Conservation (phyloP, 2,888 invertebrate genomes). For the Amphipyra berbera region DNA sequence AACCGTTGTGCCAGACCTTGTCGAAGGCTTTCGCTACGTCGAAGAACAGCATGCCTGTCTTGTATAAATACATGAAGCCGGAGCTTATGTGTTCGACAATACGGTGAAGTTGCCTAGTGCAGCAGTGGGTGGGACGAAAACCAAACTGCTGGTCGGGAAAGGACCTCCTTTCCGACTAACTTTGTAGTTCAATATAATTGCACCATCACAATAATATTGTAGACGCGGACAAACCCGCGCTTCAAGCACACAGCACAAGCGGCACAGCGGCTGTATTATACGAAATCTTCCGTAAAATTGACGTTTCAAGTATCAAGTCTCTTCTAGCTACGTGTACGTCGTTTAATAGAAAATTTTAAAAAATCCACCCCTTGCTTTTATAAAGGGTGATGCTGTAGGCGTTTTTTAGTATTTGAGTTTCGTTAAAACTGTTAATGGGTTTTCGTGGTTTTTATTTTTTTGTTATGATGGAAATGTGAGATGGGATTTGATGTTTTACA, state of each 20-base stretch:
- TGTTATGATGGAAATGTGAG: background rate
- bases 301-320: conserved; percentile 76
- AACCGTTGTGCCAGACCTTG: too few species aligned
- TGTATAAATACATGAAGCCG: too few species aligned
- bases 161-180: too few species aligned
- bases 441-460: conserved; percentile 35
- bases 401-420: conserved; percentile 44
- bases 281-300: conserved; percentile 87
- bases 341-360: conserved; percentile 75
- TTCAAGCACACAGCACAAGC: conserved; percentile 33
- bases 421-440: conserved; percentile 53
- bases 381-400: conserved; percentile 40
- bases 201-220: conserved; percentile 5
- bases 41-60: too few species aligned
- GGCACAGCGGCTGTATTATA: conserved; percentile 66
- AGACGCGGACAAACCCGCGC: conserved; percentile 34
- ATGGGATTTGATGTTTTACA: conserved; percentile 14
- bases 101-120: too few species aligned
- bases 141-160: too few species aligned
- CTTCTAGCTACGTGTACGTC: conserved; percentile 70
- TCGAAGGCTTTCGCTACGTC: too few species aligned
- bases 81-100: too few species aligned
- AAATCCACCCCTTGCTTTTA: conserved; percentile 62
- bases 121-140: too few species aligned
- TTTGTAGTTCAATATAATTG: conserved; percentile 9